These are phyloP conservation scores for Megaceryle torquata DNA, from an alignment of 2,113 vertebrate species.

Conservation along the genomic window DNA sequence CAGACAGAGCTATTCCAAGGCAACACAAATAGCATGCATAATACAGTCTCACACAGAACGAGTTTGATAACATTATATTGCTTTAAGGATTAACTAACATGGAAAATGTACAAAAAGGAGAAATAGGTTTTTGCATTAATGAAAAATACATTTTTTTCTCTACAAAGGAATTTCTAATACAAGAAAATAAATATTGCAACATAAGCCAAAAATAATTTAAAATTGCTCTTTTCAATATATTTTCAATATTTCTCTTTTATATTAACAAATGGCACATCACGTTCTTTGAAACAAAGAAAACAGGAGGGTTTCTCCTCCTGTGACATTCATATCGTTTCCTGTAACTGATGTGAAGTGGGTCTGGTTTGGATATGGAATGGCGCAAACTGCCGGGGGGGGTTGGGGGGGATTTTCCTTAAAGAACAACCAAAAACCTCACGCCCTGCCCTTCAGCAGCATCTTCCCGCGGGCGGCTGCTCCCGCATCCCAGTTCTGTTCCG, in stretches of 20 bases:
- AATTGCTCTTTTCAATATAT: conserved; percentile 99
- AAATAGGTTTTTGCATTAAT: conserved; percentile 99
- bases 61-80: conserved; percentile 90
- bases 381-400: conserved; percentile 11
- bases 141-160: conserved; percentile 98
- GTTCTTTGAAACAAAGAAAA: conserved; percentile 98
- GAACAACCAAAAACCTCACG: conserved; percentile 65
- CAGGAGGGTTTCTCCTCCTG: conserved; percentile 90
- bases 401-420: conserved; percentile 41
- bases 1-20: conserved; percentile 86
- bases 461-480: neutral
- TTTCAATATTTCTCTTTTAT: conserved; percentile 97
- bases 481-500: neutral
- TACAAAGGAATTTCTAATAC: conserved; percentile 99
- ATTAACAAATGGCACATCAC: conserved; percentile 99
- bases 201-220: conserved; percentile 99
- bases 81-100: conserved; percentile 94
- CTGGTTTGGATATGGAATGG: conserved; percentile 71
- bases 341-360: conserved; percentile 79
- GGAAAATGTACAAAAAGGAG: conserved; percentile 99
- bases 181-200: conserved; percentile 99
- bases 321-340: conserved; percentile 92
- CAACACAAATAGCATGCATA: conserved; percentile 93
- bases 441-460: neutral
- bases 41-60: conserved; percentile 87